A percentile compares a stretch with the other conserved stretches of the same genome.
Evolutionary conservation across 2,888 invertebrate species (phyloP).

Genomic region (Drosophila kuntzei): DNA sequence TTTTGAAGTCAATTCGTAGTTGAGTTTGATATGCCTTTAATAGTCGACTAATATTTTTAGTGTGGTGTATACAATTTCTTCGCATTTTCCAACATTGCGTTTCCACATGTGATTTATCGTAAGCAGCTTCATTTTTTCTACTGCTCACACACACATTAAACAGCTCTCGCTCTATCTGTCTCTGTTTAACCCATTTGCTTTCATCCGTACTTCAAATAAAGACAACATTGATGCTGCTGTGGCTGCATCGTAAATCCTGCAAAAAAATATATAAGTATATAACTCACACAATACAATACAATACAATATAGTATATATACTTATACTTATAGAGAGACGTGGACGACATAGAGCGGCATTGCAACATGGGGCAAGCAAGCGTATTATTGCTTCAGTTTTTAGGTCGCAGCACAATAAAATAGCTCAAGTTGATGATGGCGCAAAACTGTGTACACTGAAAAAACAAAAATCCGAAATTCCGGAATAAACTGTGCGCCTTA

Average conservation of each 20-base stretch:
- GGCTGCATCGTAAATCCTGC: conserved; percentile 72
- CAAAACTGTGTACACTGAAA: too few relatives aligned
- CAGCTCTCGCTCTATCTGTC: conserved; percentile 9
- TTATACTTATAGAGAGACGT: conserved; percentile 36
- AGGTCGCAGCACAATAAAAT: conserved; percentile 71
- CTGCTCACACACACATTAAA: neutral
- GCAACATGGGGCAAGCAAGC: conserved; percentile 66
- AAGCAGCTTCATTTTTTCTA: conserved; percentile 28
- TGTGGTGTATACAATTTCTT: conserved; percentile 17
- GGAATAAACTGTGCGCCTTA: too few relatives aligned
- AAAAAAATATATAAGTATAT: conserved; percentile 37
- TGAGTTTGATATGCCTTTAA: conserved; percentile 12
- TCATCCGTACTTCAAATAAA: conserved; percentile 64
- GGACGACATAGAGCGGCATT: conserved; percentile 27
- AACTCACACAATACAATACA: conserved; percentile 46
- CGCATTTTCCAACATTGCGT: conserved; percentile 37
- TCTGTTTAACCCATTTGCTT: conserved; percentile 38
- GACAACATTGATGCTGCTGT: conserved; percentile 54
- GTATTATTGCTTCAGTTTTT: conserved; percentile 74
- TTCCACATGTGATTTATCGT: conserved; percentile 61
- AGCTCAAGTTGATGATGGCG: conserved; percentile 69
- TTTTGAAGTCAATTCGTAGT: neutral
- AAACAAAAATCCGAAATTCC: too few relatives aligned
- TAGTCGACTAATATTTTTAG: conserved; percentile 28
- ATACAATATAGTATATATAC: conserved; percentile 33